phyloP scores from a whole-genome alignment of 30 jellyfish, hydroid and myxozoan genomes.

The Clytia hemisphaerica region DNA sequence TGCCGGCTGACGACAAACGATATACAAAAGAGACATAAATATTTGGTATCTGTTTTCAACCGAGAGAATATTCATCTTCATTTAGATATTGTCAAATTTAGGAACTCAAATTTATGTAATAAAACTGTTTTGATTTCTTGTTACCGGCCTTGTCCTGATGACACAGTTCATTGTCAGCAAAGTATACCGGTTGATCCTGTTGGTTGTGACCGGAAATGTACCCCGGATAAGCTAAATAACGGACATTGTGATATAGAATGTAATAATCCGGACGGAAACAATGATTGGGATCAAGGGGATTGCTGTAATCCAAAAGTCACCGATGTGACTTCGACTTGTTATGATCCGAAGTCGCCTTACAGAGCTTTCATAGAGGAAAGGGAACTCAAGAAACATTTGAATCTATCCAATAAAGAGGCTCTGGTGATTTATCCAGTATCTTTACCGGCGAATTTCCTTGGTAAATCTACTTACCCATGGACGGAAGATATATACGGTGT shows the following conservation, averaged over 20 bases:
- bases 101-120: conserved; percentile 34
- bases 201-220: conserved; percentile 20
- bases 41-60: conserved; percentile 43
- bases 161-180: conserved; percentile 4
- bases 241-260: conserved; percentile 40
- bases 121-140: conserved; percentile 27
- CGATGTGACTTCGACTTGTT: conserved; percentile 30
- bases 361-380: conserved; percentile 20
- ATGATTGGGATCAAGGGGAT: conserved; percentile 46
- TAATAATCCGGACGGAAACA: neutral
- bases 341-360: conserved; percentile 34
- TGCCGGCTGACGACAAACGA: conserved; percentile 32
- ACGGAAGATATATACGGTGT: conserved; percentile 36
- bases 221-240: neutral
- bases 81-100: conserved; percentile 10
- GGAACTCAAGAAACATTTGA: conserved; percentile 34
- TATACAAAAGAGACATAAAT: conserved; percentile 35
- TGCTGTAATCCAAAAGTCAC: conserved; percentile 14
- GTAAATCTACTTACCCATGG: conserved; percentile 82
- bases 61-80: conserved; percentile 65
- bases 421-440: conserved; percentile 39
- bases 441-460: conserved; percentile 13
- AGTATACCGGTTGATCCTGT: conserved; percentile 30
- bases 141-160: conserved; percentile 10
- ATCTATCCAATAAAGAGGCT: conserved; percentile 28